phyloP scores from a whole-genome alignment of 2,888 invertebrate species.

The Hybos culiciformis region DNA sequence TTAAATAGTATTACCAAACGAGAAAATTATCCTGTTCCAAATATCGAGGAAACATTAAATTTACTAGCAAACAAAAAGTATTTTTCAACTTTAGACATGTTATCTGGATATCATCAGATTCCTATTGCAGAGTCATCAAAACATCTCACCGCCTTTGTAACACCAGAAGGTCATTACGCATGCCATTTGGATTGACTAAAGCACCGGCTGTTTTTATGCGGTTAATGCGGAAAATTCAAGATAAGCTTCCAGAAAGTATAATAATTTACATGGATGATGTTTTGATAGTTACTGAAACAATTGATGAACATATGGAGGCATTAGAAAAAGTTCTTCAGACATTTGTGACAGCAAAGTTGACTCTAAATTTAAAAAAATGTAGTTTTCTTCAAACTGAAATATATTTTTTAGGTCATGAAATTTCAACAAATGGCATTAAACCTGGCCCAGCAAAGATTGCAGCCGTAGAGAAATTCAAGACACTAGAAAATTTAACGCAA shows the following conservation, averaged over 20 bases:
- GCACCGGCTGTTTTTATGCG: constrained; percentile 17
- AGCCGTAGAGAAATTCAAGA: background rate
- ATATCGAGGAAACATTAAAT: constrained; percentile 16
- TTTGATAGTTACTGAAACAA: background rate
- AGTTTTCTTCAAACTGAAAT: background rate
- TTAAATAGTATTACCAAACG: constrained; percentile 17
- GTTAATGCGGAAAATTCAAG: constrained; percentile 2
- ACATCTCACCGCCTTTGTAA: constrained; percentile 18
- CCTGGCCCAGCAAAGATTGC: background rate
- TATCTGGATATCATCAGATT: constrained; percentile 9
- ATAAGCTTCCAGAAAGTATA: background rate
- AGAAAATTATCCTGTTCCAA: constrained; percentile 16
- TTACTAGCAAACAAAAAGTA: background rate
- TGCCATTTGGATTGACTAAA: constrained; percentile 20
- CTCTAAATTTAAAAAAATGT: background rate
- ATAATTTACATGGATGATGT: constrained; percentile 3
- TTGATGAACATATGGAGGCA: background rate
- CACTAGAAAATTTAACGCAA: background rate
- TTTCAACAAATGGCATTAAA: constrained; percentile 1
- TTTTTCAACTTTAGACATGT: constrained; percentile 9
- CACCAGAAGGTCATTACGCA: constrained; percentile 20
- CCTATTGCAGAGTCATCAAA: constrained; percentile 1
- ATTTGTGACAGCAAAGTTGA: background rate
- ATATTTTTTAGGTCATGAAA: constrained; percentile 1
- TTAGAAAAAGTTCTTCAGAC: background rate